Base-by-base conservation (phyloP, 2,113 vertebrate genomes). In the Cercocebus atys region DNA sequence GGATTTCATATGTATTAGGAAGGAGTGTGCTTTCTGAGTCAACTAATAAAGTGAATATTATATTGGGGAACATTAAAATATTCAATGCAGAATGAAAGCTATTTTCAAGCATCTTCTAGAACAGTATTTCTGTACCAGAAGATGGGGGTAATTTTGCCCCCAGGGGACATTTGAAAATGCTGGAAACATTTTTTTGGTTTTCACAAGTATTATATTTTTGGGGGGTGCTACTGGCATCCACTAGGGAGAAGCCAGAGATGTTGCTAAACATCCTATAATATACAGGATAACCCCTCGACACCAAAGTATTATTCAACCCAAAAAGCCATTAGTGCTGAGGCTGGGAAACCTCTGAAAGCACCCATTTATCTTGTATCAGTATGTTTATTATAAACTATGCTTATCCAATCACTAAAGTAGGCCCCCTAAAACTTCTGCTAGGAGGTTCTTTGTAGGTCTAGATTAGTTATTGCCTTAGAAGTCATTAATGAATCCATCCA, bases 31-130 rank as follows among this genome's bases (percentile, higher is more conserved):
- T 95, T 88, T 32, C 52, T 88, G 66, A 94, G 86, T 82, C 13
- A 59, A 89, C 87, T 96, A 91, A 86, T 90, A 97, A 80, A 90
- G 14, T 76, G 95, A 97, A 90, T 40, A 25, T 25, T 55, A 40
- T n/a, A 59, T 22, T 85, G 45, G 47, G 13, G 18, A 52, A 43
- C 23, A 80, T 55, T 90, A 73, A 86, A 79, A 72, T 91, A 88
- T 55, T 95, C 93, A 61, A 86, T 45, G 8, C 78, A 12, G n/a
- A 92, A 96, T 81, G 11, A 64, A 66, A 81, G 23, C 55, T 79
- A 47, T 83, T 86, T 81, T 40, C 38, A 93, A 82, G 4, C 10
- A 86, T 95, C 40, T 91, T 76, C 70, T 88, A 66, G 57, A 93
- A n/a, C 6, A 88, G 20, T 93, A 30, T 72, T 93, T 96, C 73